A percentile compares a stretch with the other conserved stretches of the same genome.
These are phyloP conservation scores for Zaprionus ghesquierei DNA, from an alignment of 1,140 invertebrate species.

Conservation along the genomic window DNA sequence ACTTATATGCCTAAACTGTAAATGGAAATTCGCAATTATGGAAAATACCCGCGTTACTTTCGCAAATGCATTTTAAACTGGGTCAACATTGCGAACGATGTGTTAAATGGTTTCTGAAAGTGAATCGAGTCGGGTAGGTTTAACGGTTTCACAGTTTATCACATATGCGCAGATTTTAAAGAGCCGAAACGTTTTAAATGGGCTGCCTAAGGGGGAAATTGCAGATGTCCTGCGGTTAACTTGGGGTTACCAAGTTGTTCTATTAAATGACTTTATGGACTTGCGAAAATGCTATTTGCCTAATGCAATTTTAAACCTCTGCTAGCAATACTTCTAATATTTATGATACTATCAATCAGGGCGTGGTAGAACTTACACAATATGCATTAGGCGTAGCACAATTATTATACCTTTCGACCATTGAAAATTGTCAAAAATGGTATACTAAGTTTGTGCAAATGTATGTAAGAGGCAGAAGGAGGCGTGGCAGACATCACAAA, in stretches of 20 bases:
- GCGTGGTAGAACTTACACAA: background rate
- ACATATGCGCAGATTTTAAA: conserved; percentile 21
- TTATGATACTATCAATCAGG: background rate
- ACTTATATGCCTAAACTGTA: background rate
- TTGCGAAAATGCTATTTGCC: background rate
- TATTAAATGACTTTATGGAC: background rate
- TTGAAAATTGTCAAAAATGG: background rate
- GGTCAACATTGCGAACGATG: conserved; percentile 5
- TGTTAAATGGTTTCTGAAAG: conserved; percentile 14
- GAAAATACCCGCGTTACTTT: background rate
- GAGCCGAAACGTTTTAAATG: conserved; percentile 4
- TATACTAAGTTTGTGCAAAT: no score
- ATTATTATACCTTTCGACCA: no score
- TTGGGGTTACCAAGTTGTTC: background rate
- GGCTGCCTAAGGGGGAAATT: background rate
- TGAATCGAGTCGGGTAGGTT: conserved; percentile 5
- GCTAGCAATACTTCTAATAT: background rate
- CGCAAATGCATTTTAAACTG: conserved; percentile 19
- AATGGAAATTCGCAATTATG: conserved; percentile 19
- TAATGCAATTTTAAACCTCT: background rate
- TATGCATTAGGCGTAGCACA: background rate
- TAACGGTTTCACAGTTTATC: background rate
- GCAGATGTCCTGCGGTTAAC: background rate
- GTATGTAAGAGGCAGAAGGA: no score
- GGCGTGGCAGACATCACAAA: no score